A percentile compares a stretch with the other conserved stretches of the same genome.
Evolutionary conservation across 2,888 invertebrate genomes (phyloP).

Genomic region (Nemapogon koenigi): DNA sequence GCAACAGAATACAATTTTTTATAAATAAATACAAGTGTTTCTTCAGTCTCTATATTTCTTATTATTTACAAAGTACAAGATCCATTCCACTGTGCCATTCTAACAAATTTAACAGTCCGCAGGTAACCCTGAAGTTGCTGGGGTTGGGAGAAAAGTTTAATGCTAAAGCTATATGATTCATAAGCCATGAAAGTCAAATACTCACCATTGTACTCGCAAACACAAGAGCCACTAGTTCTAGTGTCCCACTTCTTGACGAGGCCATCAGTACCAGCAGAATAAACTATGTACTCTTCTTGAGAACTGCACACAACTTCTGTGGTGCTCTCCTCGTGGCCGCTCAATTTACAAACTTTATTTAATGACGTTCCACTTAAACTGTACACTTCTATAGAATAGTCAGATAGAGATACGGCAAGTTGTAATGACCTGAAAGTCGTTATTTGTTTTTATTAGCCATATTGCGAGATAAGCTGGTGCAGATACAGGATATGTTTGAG

Average conservation of each 20-base stretch:
- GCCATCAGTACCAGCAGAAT: conserved; percentile 65
- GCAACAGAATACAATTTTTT: too few relatives aligned
- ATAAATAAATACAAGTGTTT: too few relatives aligned
- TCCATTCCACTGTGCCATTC: too few relatives aligned
- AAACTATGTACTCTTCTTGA: conserved; percentile 62
- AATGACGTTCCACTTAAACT: conserved; percentile 31
- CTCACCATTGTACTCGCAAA: conserved; percentile 46
- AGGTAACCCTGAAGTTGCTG: too few relatives aligned
- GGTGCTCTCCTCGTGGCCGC: conserved; percentile 44
- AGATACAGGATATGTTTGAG: too few relatives aligned
- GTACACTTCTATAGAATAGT: conserved; percentile 46
- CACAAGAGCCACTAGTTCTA: conserved; percentile 49
- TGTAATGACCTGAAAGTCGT: conserved; percentile 32
- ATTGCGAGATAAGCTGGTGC: too few relatives aligned
- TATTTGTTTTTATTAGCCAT: neutral
- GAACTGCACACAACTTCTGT: conserved; percentile 67
- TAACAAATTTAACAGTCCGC: too few relatives aligned
- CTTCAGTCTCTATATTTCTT: too few relatives aligned
- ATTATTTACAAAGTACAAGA: too few relatives aligned
- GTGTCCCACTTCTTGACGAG: conserved; percentile 69
- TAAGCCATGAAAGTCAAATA: too few relatives aligned
- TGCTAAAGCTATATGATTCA: too few relatives aligned
- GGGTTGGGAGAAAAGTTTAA: too few relatives aligned
- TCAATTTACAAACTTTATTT: conserved; percentile 37
- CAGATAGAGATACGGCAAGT: conserved; percentile 35